Conservation (phyloP, 2,888 invertebrate genomes). For the Xanthostigma xanthostigma region DNA sequence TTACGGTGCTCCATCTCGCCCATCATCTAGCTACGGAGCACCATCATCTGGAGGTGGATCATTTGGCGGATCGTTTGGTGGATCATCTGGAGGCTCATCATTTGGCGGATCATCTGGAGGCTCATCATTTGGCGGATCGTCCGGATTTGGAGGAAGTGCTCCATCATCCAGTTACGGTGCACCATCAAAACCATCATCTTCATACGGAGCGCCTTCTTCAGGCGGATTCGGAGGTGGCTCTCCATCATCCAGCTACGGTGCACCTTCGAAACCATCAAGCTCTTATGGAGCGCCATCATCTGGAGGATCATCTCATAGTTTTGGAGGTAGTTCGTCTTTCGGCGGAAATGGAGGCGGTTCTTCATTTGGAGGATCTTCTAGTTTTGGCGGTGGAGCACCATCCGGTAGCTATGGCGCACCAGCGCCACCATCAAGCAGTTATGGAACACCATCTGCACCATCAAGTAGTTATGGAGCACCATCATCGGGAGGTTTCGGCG, state of each 20-base stretch:
- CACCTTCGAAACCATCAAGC: slow-evolving; percentile 34
- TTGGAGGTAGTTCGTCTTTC: slow-evolving; percentile 15
- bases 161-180: slow-evolving; percentile 21
- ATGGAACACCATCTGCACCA: slow-evolving; percentile 23
- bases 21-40: slow-evolving; percentile 13
- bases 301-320: slow-evolving; percentile 13
- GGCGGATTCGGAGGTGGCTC: slow-evolving; percentile 16
- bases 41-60: too few species aligned
- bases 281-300: slow-evolving; percentile 36
- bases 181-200: slow-evolving; percentile 21
- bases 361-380: too few species aligned
- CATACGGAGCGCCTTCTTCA: slow-evolving; percentile 23
- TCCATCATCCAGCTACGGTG: slow-evolving; percentile 25
- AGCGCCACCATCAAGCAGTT: slow-evolving; percentile 20
- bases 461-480: slow-evolving; percentile 26
- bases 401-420: slow-evolving; percentile 24
- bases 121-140: slow-evolving; percentile 25
- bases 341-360: slow-evolving; percentile 19
- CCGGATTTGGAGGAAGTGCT: slow-evolving; percentile 18
- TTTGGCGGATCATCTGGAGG: slow-evolving; percentile 36
- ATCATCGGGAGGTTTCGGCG: slow-evolving; percentile 13
- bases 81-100: slow-evolving; percentile 28
- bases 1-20: slow-evolving; percentile 25
- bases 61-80: slow-evolving; percentile 33
- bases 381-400: slow-evolving; percentile 12